Evolutionary conservation across 2,113 vertebrate genomes (phyloP), one percentile per base, ranked within the genome.

Genomic region (Platichthys stellatus): DNA sequence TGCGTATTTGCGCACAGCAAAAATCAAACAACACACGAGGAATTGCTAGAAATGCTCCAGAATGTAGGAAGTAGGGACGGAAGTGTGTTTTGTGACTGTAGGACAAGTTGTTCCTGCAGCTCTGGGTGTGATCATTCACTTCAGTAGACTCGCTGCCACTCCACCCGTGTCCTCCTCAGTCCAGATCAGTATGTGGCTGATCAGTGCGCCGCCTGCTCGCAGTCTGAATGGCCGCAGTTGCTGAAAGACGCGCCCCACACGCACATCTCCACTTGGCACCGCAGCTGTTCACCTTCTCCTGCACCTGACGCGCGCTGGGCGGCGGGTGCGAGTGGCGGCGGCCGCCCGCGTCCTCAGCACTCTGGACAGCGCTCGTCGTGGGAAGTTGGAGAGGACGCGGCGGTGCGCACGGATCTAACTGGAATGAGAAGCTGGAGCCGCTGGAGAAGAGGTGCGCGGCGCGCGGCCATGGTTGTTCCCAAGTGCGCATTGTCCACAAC

Each of bases 351-450:
- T 43, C 51, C 57, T 95, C 96, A 96, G 96, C 90, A 96, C 95
- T 88, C 89, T 89, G 96, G 95, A 95, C 93, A 96, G 96, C 93
- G 82, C 92, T 17, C 59, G 0, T 23, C 47, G 17, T 5, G 47
- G 20, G 59, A 66, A 86, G 77, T 83, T 84, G 78, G 54, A 87
- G 85, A 77, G 78, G 67, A 62, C 71, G 28, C 81, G 9, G 49
- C 17, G 28, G 56, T 40, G 76, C 63, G 20, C 71, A 43, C 40
- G 47, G 18, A 51, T 18, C 47, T 15, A 7, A 51, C 2, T 51
- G 47, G 47, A 20, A 51, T 51, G 47, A 51, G 18, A 5, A 51
- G 47, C 7, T 51, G 47, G 15, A 18, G 15, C 47, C 47, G 67
- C 71, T 14, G 74, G 80, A 73, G 28, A 53, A 73, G 28, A 56